phyloP scores from a whole-genome alignment of 2,113 vertebrate species.

The Elgaria multicarinata region DNA sequence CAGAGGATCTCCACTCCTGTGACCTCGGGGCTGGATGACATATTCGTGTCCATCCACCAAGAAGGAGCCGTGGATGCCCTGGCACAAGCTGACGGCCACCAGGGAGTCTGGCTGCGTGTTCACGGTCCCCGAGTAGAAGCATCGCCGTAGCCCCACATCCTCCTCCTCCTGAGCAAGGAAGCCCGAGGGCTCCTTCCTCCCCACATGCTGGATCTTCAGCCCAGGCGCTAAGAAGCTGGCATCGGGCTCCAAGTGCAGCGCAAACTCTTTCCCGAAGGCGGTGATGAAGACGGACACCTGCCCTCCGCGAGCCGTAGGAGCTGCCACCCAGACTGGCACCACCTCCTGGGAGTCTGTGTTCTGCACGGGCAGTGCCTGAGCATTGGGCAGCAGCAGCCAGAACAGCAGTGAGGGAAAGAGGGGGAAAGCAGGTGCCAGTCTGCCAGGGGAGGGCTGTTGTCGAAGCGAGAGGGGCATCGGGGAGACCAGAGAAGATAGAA shows the following conservation, averaged over 20 bases:
- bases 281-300: conserved; percentile 67
- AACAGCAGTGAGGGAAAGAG: conserved; percentile 13
- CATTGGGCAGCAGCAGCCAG: conserved; percentile 48
- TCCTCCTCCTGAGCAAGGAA: background rate
- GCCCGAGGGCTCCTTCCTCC: background rate
- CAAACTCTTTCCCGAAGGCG: conserved; percentile 81
- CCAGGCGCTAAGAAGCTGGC: conserved; percentile 82
- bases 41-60: conserved; percentile 80
- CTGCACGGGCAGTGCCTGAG: conserved; percentile 57
- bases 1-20: conserved; percentile 44
- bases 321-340: conserved; percentile 54
- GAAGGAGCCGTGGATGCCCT: conserved; percentile 85
- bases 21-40: conserved; percentile 79
- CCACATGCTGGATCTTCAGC: conserved; percentile 79
- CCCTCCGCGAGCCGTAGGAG: conserved; percentile 64
- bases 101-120: conserved; percentile 75
- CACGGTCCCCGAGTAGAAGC: conserved; percentile 86
- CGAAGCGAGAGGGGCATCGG: conserved; percentile 29
- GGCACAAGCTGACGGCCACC: conserved; percentile 86
- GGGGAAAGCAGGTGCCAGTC: conserved; percentile 19
- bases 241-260: conserved; percentile 82
- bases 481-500: background rate
- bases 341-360: conserved; percentile 64
- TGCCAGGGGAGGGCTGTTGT: conserved; percentile 30
- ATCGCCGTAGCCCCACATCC: conserved; percentile 63